A percentile compares a stretch with the other conserved stretches of the same genome.
Evolutionary conservation across 2,888 invertebrate genomes (phyloP).

Genomic region (Rugalucina vietnamica): DNA sequence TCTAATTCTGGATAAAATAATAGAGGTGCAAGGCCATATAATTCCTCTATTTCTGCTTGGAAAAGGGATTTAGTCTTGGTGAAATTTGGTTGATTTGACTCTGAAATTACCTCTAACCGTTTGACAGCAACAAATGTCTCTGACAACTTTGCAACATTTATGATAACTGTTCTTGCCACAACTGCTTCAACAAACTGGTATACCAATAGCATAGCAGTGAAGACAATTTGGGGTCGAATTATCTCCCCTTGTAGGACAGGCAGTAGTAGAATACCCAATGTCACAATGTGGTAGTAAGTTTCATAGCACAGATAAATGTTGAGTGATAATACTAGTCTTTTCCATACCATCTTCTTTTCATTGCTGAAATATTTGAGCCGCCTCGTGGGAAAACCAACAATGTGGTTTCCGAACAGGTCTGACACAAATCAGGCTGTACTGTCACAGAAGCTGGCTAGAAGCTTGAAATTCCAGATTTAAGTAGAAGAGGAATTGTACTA

Average conservation of each 20-base stretch:
- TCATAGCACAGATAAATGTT: slow-evolving; percentile 19
- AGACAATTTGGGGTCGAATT: slow-evolving; percentile 52
- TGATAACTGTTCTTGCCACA: slow-evolving; percentile 13
- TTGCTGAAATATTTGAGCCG: slow-evolving; percentile 16
- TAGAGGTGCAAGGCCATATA: too few relatives aligned
- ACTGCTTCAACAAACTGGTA: slow-evolving; percentile 30
- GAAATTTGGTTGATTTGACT: too few relatives aligned
- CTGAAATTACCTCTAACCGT: slow-evolving; percentile 33
- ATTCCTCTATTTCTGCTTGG: too few relatives aligned
- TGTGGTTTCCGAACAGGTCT: too few relatives aligned
- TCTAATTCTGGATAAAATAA: too few relatives aligned
- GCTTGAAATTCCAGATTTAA: too few relatives aligned
- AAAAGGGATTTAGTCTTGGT: too few relatives aligned
- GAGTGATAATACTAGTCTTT: background rate
- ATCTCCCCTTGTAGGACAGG: slow-evolving; percentile 41
- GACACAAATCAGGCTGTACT: too few relatives aligned
- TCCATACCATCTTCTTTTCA: background rate
- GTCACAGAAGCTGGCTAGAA: too few relatives aligned
- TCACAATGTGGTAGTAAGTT: slow-evolving; percentile 53
- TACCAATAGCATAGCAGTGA: slow-evolving; percentile 49
- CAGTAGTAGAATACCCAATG: slow-evolving; percentile 44
- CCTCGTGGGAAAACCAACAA: too few relatives aligned
- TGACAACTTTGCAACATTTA: slow-evolving; percentile 10
- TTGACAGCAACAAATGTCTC: slow-evolving; percentile 22
- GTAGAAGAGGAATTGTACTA: too few relatives aligned